These are phyloP conservation scores for Percopsis omiscomaycus DNA, from an alignment of 2,797 vertebrate species.

Conservation along the genomic window DNA sequence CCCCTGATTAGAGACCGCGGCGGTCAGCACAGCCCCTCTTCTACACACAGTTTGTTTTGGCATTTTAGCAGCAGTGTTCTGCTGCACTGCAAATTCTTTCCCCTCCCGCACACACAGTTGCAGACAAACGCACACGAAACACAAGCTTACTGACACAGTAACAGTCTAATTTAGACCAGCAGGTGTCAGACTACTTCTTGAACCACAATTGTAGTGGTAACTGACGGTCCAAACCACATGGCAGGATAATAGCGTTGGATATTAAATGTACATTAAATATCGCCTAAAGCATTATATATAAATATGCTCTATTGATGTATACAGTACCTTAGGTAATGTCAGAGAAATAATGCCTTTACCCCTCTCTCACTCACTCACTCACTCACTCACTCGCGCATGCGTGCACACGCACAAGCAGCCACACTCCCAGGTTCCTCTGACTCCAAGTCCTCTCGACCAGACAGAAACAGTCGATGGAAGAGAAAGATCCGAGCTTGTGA, in stretches of 20 bases:
- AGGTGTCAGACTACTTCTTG: too few relatives aligned
- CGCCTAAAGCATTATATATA: too few relatives aligned
- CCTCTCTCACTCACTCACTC: too few relatives aligned
- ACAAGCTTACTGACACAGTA: not conserved
- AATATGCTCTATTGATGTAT: too few relatives aligned
- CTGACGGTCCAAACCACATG: too few relatives aligned
- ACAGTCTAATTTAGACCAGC: too few relatives aligned
- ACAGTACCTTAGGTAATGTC: too few relatives aligned
- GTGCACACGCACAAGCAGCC: conserved; percentile 4
- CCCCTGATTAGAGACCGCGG: conserved; percentile 21
- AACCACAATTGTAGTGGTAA: too few relatives aligned
- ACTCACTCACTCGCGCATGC: conserved; percentile 5
- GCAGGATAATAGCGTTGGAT: too few relatives aligned
- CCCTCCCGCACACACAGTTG: not conserved
- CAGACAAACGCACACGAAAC: not conserved
- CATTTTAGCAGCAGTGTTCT: conserved; percentile 8
- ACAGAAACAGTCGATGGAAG: conserved; percentile 66
- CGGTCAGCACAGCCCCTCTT: conserved; percentile 9
- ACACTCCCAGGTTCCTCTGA: conserved; percentile 26
- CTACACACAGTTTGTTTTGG: conserved; percentile 51
- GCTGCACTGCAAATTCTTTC: conserved; percentile 19
- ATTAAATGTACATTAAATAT: too few relatives aligned
- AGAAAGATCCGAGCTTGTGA: conserved; percentile 72
- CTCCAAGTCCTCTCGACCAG: conserved; percentile 42
- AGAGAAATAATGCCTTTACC: not conserved